Base-by-base conservation (phyloP, 1,140 invertebrate genomes). In the Alviniconcha marisindica region DNA sequence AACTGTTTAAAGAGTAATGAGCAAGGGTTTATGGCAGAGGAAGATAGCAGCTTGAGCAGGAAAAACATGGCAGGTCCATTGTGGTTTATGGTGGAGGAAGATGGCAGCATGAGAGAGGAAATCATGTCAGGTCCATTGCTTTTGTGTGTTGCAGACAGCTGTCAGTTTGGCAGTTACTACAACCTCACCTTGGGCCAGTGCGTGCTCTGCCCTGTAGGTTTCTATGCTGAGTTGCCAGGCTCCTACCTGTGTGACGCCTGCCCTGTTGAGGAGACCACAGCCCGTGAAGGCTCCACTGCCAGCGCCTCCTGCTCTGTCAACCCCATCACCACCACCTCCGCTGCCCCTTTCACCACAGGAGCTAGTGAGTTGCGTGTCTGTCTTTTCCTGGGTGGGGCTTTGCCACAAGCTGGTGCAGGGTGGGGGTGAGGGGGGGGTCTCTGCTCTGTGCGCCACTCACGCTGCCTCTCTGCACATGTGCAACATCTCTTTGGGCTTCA, bases 101-200 rank as follows among this genome's bases (percentile, higher is more conserved):
- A 15, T 56, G n/a, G n/a, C n/a, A 56, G n/a, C n/a, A 15, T 56
- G 54, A 56, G 15, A n/a, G 15, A 56, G n/a, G 54, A 15, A 15
- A 15, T 56, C n/a, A 56, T 56, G 54, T 56, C 54, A 56, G n/a
- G n/a, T n/a, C n/a, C n/a, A n/a, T n/a, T 69, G 63, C 24, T 2
- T 21, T 7, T 48, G 4, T 51, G 48, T n/a, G 15, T 42, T 81
- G 12, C 78, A 88, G 87, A 48, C n/a, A 42, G 28, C 12, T 88
- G 87, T 85, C 66, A 36, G 24, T n/a, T 31, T 15, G 88, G 88
- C 33, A 77, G 79, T 12, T 87, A 84, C 76, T 88, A 81, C 80
- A 85, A 85, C 76, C 2, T 60, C 21, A 69, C 63, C 15, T 84
- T 74, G 0, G 44, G 44, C 21, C n/a, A n/a, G 31, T 88, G 88